Conservation (phyloP, 1,140 invertebrate genomes). For the Trialeurodes vaporariorum region DNA sequence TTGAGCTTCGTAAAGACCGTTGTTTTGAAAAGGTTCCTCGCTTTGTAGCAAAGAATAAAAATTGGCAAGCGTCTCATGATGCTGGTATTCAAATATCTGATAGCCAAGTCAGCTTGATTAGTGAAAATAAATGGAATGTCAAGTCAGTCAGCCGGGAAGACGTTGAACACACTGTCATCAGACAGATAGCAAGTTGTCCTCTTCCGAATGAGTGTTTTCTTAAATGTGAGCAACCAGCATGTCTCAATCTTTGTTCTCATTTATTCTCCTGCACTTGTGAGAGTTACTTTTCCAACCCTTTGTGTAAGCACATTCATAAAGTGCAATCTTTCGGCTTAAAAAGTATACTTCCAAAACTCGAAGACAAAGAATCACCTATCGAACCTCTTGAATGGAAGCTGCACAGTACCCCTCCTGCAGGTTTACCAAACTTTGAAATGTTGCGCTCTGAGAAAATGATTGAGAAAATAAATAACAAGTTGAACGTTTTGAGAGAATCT, state of each 20-base stretch:
- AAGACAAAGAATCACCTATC: not conserved
- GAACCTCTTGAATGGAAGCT: not conserved
- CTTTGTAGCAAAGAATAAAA: not conserved
- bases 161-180: not conserved
- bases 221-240: not conserved
- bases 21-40: not conserved
- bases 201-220: not conserved
- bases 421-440: not conserved
- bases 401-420: not conserved
- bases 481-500: not conserved
- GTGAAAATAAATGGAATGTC: not conserved
- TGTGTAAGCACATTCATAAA: conserved; percentile 7
- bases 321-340: not conserved
- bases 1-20: not conserved
- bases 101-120: not conserved
- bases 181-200: not conserved
- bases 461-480: not conserved
- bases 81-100: not conserved
- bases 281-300: not conserved
- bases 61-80: not conserved
- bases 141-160: not conserved
- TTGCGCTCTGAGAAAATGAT: not conserved
- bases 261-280: conserved; percentile 2
- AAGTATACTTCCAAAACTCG: not conserved
- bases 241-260: not conserved